Evolutionary conservation across 2,113 vertebrate genomes (phyloP).

Genomic region (Gallinago jamesoni): DNA sequence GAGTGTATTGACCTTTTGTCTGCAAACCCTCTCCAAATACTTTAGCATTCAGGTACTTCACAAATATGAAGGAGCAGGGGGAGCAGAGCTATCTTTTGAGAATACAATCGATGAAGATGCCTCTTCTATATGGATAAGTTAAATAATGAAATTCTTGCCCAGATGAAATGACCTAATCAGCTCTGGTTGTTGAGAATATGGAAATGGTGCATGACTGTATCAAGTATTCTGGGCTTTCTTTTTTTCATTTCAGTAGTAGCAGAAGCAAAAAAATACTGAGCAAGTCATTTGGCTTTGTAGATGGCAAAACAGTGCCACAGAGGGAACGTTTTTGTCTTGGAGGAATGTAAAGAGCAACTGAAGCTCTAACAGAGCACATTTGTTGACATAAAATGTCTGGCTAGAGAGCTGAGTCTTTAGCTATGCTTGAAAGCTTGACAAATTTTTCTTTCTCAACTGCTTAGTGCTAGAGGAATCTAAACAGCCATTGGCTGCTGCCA

Average conservation of each 20-base stretch:
- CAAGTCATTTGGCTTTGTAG: slow-evolving; percentile 2
- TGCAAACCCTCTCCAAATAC: neutral
- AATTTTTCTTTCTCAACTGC: slow-evolving; percentile 1
- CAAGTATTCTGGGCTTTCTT: neutral
- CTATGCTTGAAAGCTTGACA: slow-evolving; percentile 43
- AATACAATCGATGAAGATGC: neutral
- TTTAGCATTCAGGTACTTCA: neutral
- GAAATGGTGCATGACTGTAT: neutral
- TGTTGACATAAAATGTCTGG: slow-evolving; percentile 52
- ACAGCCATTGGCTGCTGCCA: neutral
- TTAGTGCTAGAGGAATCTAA: neutral
- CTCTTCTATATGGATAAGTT: neutral
- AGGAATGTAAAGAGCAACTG: slow-evolving; percentile 13
- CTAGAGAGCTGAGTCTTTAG: slow-evolving; percentile 8
- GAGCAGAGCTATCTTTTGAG: neutral
- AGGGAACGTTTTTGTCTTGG: neutral
- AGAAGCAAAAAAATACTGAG: neutral
- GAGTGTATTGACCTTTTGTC: neutral
- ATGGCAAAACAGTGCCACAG: neutral
- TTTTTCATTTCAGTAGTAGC: neutral
- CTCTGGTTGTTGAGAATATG: neutral
- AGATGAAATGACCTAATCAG: neutral
- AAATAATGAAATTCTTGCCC: neutral
- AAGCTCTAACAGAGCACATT: neutral
- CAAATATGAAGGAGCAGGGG: fast-evolving